Base-by-base conservation (phyloP, 2,797 vertebrate genomes). In the Acrocephalus scirpaceus region DNA sequence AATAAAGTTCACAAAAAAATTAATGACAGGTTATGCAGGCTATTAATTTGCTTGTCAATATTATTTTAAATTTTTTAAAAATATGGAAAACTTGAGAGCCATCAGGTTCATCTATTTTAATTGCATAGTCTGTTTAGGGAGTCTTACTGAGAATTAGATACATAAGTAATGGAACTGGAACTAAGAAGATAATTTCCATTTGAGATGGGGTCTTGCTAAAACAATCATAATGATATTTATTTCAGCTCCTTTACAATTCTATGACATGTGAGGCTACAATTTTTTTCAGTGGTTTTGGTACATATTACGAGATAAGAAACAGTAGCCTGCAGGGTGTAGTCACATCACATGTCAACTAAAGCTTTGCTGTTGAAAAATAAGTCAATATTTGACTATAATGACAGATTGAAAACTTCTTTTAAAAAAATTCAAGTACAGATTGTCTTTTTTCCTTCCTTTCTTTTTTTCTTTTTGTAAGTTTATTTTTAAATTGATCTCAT, bases 391-490 rank as follows among this genome's bases (percentile, higher is more conserved):
- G 12, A 40, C 16, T 48, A 44, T 30, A 78, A 44, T 40, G 40
- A 45, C 16, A 47, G 27, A 74, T 7, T 38, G 6, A 56, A 66
- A 76, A 40, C 4, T 7, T 10, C 51, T 64, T 34, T 47, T 1
- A 9, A 78, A 60, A 22, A 54, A 27, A 44, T 65, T 60, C 5
- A 44, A 54, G 47, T 50, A 75, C 0, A 1, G 6, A 20, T 30
- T 44, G 23, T 36, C 4, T 12, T 10, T 65, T 65, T 54, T 36
- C 1, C 1, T 7, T 20, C 1, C 42, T 56, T 36, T 26, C 0
- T 23, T n/a, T 19, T 47, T 53, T 22, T 16, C 10, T 40, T 70
- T 70, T 25, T 48, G 14, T 11, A 11, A 27, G 29, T 44, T 48
- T 53, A 9, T 26, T 57, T 70, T 70, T 51, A 30, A 71, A 32